A percentile compares a stretch with the other conserved stretches of the same genome.
Evolutionary conservation across 2,797 vertebrate species (phyloP).

Genomic region (Thunnus albacares): DNA sequence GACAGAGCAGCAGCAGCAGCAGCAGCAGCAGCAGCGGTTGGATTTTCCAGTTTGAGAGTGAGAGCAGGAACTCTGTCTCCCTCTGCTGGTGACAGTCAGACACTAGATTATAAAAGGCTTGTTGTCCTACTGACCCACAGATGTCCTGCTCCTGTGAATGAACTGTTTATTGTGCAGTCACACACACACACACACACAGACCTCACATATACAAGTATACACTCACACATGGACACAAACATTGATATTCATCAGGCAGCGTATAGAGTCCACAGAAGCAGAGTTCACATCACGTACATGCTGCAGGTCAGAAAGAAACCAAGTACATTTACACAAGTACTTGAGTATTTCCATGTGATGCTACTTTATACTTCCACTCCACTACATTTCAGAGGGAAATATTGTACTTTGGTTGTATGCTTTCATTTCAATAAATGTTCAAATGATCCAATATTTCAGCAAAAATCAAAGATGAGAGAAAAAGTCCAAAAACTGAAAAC

Average conservation of each 20-base stretch:
- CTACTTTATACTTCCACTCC: too few species aligned
- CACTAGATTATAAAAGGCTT: constrained; percentile 1
- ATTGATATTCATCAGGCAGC: neutral
- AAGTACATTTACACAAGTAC: too few species aligned
- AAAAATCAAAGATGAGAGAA: too few species aligned
- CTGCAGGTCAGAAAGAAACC: neutral
- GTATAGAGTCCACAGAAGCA: neutral
- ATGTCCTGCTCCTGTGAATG: constrained; percentile 52
- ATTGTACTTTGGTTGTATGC: too few species aligned
- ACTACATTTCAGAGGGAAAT: too few species aligned
- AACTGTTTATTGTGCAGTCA: constrained; percentile 41
- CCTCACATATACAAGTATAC: neutral
- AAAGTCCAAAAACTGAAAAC: too few species aligned
- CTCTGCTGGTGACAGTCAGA: constrained; percentile 48
- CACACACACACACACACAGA: constrained; percentile 9
- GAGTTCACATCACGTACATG: neutral
- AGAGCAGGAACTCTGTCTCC: constrained; percentile 29
- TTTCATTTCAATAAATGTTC: too few species aligned
- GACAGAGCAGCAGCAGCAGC: neutral
- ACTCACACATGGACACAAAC: neutral
- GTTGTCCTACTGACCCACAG: constrained; percentile 50
- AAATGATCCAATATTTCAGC: too few species aligned
- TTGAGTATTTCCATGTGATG: too few species aligned
- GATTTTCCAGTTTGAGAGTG: neutral
- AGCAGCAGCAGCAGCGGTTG: too few species aligned